Percentiles rank a stretch among this genome's conserved stretches.
Evolutionary conservation across 2,797 vertebrate species (phyloP).

Genomic region (Threskiornis aethiopicus): DNA sequence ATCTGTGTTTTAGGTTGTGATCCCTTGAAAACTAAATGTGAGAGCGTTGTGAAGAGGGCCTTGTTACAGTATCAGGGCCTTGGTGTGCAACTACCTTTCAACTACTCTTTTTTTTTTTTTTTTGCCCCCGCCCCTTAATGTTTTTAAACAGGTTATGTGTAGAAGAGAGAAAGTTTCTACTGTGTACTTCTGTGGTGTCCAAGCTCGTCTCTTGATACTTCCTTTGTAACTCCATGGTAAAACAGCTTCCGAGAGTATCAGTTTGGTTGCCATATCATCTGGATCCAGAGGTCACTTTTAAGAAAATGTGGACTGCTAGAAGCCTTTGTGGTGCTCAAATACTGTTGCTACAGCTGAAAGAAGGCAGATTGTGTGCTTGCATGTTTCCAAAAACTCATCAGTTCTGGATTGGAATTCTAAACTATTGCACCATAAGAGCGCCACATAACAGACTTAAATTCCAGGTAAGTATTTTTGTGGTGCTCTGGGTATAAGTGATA

Average conservation of each 20-base stretch:
- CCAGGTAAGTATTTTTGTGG: background rate
- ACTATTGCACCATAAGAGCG: background rate
- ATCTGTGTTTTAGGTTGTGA: background rate
- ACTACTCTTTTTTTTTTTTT: background rate
- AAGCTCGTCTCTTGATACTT: background rate
- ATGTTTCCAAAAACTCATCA: background rate
- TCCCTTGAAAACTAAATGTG: background rate
- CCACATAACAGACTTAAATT: background rate
- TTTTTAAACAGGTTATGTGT: background rate
- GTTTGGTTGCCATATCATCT: background rate
- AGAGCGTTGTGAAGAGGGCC: background rate
- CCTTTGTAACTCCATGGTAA: background rate
- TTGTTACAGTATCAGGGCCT: background rate
- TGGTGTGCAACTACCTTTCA: background rate
- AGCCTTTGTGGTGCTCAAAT: background rate
- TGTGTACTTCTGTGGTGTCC: background rate
- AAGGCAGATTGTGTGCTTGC: background rate
- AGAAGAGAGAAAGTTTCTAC: background rate
- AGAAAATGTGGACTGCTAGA: slow-evolving; percentile 39
- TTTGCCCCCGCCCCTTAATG: fast-evolving
- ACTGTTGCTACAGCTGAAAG: background rate
- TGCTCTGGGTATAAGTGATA: background rate
- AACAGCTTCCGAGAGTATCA: background rate
- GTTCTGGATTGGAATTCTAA: slow-evolving; percentile 1
- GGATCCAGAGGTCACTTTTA: background rate